These are phyloP conservation scores for Leptinotarsa lineolata DNA, from an alignment of 1,140 invertebrate species.

Conservation along the genomic window DNA sequence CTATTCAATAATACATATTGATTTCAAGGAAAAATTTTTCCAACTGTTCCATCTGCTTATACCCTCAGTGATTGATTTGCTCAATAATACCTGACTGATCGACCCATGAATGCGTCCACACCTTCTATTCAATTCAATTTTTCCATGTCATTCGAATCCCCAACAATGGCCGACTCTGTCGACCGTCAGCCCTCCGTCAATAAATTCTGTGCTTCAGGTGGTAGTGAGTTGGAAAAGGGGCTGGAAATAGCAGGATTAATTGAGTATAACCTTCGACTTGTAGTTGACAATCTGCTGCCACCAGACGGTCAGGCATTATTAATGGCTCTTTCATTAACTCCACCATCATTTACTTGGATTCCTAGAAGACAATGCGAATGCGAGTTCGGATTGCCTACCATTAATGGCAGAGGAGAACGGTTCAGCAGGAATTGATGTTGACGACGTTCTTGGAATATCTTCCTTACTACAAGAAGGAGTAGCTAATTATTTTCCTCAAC, in stretches of 20 bases:
- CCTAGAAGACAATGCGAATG: neutral
- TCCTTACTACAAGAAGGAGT: too few species aligned
- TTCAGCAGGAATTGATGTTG: too few species aligned
- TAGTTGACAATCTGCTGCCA: constrained; percentile 27
- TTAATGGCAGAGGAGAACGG: neutral
- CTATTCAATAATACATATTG: too few species aligned
- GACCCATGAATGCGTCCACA: too few species aligned
- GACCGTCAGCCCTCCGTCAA: neutral
- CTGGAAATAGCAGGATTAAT: constrained; percentile 21
- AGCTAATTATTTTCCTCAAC: too few species aligned
- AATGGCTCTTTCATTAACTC: constrained; percentile 24
- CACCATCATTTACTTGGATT: neutral
- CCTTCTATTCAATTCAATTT: neutral
- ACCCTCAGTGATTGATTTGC: too few species aligned
- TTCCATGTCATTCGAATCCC: neutral
- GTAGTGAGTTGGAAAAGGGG: constrained; percentile 21
- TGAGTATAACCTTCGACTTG: constrained; percentile 27
- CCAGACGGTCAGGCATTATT: constrained; percentile 18
- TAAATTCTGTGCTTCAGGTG: constrained; percentile 20
- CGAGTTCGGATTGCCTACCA: neutral
- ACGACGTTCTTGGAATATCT: too few species aligned
- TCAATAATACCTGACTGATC: too few species aligned
- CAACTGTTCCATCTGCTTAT: too few species aligned
- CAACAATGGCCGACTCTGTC: neutral
- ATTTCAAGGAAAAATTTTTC: too few species aligned